Percentiles rank a stretch among this genome's conserved stretches.
phyloP scores from a whole-genome alignment of 2,888 invertebrate genomes.

The Craniophora ligustri region DNA sequence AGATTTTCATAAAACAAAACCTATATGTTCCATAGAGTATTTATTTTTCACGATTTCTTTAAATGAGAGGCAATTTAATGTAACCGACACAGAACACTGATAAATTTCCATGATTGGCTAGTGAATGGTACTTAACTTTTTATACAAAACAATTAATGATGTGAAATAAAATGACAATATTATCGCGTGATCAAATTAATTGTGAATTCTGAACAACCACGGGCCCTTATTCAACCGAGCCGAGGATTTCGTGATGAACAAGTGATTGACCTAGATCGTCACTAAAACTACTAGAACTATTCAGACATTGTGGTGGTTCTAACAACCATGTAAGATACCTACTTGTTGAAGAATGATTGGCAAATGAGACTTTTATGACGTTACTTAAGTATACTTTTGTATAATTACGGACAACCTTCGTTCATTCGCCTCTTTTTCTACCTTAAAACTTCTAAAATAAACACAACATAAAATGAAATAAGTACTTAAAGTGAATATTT shows the following conservation, averaged over 20 bases:
- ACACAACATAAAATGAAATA: not conserved
- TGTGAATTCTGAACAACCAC: slow-evolving; percentile 10
- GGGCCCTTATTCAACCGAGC: slow-evolving; percentile 23
- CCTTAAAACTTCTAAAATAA: slow-evolving; percentile 3
- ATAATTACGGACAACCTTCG: slow-evolving; percentile 3
- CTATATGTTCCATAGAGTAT: too few species aligned
- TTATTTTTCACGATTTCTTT: not conserved
- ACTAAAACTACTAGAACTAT: slow-evolving; percentile 5
- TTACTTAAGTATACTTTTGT: not conserved
- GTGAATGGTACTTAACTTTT: slow-evolving; percentile 20
- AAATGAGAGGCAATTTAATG: not conserved
- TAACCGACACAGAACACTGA: not conserved
- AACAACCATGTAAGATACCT: too few species aligned
- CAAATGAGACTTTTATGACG: too few species aligned
- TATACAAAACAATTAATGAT: slow-evolving; percentile 13
- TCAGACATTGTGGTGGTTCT: not conserved
- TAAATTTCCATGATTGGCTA: slow-evolving; percentile 14
- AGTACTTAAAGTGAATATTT: slow-evolving; percentile 16
- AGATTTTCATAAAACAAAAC: too few species aligned
- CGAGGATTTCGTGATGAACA: slow-evolving; percentile 29
- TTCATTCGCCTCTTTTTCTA: slow-evolving; percentile 1
- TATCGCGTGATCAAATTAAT: slow-evolving; percentile 42
- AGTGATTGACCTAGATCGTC: slow-evolving; percentile 32
- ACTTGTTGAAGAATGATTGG: too few species aligned
- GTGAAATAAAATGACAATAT: slow-evolving; percentile 10